Base-by-base conservation (phyloP, 2,797 vertebrate genomes). In the Anguilla anguilla region DNA sequence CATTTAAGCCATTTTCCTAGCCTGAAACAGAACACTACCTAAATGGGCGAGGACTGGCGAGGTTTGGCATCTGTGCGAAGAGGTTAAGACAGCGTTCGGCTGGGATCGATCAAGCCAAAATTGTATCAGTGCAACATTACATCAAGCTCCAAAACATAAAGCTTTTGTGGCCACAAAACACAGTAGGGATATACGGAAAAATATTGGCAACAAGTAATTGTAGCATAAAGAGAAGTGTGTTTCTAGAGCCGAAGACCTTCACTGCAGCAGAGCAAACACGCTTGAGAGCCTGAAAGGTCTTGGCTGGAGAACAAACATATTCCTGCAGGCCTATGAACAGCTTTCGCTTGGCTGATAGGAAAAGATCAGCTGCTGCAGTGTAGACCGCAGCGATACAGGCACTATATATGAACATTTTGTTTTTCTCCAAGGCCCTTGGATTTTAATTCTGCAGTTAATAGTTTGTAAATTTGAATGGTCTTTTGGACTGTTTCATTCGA, bases 401-500 rank as follows among this genome's bases (percentile, higher is more conserved):
- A 61, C 57, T 43, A 25, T 85, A 39, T 67, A 22, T 43, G 19
- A 61, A 55, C 19, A 11, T 39, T 53, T 25, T 31, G 31, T 28
- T 86, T 25, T n/a, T 49, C 1, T 85, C 84, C 13, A 19, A 39
- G 31, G 84, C 61, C 43, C 19, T 69, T 69, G 39, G 11, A 85
- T 85, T 5, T 69, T 22, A 43, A 85, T n/a, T 64, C 39, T 69
- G 85, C 2, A 46, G 61, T 85, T 39, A 51, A 85, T 49, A 35
- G 85, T 81, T 46, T 17, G 79, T 74, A 55, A 17, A 74, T 55
- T 31, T 31, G 51, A 86, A 86, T 86, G 49, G 55, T 86, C 25
- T 17, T n/a, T 74, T 86, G 43, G 25, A n/a, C 51, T 51, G 7
- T 51, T 74, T 55, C n/a, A 69, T 51, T n/a, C 28, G 74, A 53